phyloP scores from a whole-genome alignment of 2,888 invertebrate species.

The Crocallis elinguaria region DNA sequence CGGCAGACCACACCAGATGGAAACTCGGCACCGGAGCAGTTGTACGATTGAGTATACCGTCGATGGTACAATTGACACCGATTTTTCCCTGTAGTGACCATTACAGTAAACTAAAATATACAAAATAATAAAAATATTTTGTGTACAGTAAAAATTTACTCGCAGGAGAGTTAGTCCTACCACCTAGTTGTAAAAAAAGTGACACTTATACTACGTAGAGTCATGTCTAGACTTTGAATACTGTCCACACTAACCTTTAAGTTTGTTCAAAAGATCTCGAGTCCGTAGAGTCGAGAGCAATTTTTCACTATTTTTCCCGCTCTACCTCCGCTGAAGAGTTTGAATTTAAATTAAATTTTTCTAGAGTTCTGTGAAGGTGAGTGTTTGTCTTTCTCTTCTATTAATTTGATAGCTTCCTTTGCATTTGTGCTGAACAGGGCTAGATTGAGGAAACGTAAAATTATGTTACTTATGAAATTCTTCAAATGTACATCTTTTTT shows the following conservation, averaged over 20 bases:
- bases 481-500: neutral
- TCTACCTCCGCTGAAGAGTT: slow-evolving; percentile 18
- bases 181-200: too few relatives aligned
- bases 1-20: too few relatives aligned
- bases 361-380: slow-evolving; percentile 20
- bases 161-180: too few relatives aligned
- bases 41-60: too few relatives aligned
- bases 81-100: too few relatives aligned
- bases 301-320: slow-evolving; percentile 29
- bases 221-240: neutral
- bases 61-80: too few relatives aligned
- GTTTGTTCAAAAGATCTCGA: slow-evolving; percentile 9
- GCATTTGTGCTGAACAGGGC: slow-evolving; percentile 13
- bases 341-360: slow-evolving; percentile 38
- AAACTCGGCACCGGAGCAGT: too few relatives aligned
- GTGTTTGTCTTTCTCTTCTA: slow-evolving; percentile 39
- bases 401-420: slow-evolving; percentile 36
- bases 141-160: too few relatives aligned
- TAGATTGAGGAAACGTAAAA: slow-evolving; percentile 1
- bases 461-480: neutral
- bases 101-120: too few relatives aligned
- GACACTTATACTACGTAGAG: too few relatives aligned
- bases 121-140: too few relatives aligned
- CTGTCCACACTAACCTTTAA: neutral
- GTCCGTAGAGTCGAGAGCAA: slow-evolving; percentile 6